These are phyloP conservation scores for Leptonema lineaticorne DNA, from an alignment of 1,140 invertebrate species.

Conservation along the genomic window DNA sequence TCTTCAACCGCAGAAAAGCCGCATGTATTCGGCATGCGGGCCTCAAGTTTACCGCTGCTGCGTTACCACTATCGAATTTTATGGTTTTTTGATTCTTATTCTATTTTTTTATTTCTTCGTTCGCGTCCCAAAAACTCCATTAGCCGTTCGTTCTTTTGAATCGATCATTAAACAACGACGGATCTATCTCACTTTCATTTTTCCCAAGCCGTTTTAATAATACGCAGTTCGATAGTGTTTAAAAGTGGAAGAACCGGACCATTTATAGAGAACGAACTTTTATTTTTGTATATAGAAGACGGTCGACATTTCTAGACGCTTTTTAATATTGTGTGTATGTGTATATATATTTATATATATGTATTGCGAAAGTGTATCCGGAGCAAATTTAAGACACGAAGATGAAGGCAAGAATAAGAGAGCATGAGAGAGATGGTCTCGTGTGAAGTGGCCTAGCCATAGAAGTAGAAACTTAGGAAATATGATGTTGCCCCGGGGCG, in stretches of 20 bases:
- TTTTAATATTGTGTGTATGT: neutral
- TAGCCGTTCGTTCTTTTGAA: too few species aligned
- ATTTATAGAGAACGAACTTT: too few species aligned
- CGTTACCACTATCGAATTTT: too few species aligned
- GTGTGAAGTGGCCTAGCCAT: constrained; percentile 1
- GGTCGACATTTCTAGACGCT: constrained; percentile 13
- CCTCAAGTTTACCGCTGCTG: too few species aligned
- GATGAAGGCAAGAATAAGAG: neutral
- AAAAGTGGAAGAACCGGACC: neutral
- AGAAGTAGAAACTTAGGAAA: constrained; percentile 31
- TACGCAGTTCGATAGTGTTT: neutral
- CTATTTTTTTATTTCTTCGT: too few species aligned
- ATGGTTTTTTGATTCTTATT: too few species aligned
- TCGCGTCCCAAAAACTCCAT: too few species aligned
- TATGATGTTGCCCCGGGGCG: constrained; percentile 38
- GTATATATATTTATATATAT: too few species aligned
- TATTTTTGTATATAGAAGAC: too few species aligned
- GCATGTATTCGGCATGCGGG: too few species aligned
- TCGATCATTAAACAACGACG: neutral
- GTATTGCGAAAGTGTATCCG: constrained; percentile 12
- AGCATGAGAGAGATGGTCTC: neutral
- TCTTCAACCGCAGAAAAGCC: too few species aligned
- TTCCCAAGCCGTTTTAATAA: too few species aligned
- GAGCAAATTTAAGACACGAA: neutral
- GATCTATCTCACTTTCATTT: neutral